Percentiles rank a stretch among this genome's conserved stretches.
These are phyloP conservation scores for Clarias pachynema DNA, from an alignment of 2,797 vertebrate species.

Conservation along the genomic window DNA sequence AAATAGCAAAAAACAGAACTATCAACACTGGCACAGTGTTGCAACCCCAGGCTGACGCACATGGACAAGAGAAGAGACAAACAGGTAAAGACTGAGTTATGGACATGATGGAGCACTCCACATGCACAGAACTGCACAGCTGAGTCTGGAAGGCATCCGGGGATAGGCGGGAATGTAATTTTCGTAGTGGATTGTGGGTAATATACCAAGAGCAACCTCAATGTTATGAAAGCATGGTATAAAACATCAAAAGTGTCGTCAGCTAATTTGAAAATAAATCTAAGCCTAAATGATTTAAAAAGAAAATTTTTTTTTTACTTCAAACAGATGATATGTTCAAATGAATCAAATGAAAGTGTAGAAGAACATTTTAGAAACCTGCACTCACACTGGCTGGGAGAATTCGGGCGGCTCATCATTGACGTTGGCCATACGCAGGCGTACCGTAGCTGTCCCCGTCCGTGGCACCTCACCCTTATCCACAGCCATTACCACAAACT, in stretches of 20 bases:
- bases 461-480: conserved; percentile 82
- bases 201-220: background rate
- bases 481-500: conserved; percentile 87
- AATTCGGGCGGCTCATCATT: conserved; percentile 87
- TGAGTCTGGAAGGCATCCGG: conserved; percentile 34
- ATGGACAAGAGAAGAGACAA: conserved; percentile 1
- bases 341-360: background rate
- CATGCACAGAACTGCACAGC: conserved; percentile 17
- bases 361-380: background rate
- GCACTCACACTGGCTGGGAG: conserved; percentile 82
- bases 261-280: background rate
- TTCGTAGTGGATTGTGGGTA: conserved; percentile 18
- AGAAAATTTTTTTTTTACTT: no score
- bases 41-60: background rate
- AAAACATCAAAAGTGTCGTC: background rate
- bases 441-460: conserved; percentile 85
- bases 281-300: background rate
- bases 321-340: background rate
- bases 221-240: background rate
- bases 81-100: background rate
- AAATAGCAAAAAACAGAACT: conserved; percentile 40
- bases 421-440: conserved; percentile 84
- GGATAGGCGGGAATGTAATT: conserved; percentile 37
- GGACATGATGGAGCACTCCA: conserved; percentile 4
- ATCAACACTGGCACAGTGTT: conserved; percentile 39